Base-by-base conservation (phyloP, 2,797 vertebrate genomes). In the Cossypha heuglini region DNA sequence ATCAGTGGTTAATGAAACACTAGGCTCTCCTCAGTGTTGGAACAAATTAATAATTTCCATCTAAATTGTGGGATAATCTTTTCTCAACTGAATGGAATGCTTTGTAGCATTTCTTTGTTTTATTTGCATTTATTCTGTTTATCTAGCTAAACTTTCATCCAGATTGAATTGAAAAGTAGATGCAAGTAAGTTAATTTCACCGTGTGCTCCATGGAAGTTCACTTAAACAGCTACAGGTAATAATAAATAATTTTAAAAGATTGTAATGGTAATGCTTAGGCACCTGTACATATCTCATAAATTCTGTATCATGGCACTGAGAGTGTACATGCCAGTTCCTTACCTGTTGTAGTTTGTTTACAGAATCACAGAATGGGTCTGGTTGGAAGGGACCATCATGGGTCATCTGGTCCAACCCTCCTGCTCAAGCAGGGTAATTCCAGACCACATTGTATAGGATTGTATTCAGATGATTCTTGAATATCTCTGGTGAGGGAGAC, bases 81-180 rank as follows among this genome's bases (percentile, higher is more conserved):
- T 96, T 78, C 58, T 94, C 79, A 94, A 63, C 37, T 49, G 74
- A 90, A 86, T 69, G 92, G 95, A 96, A 96, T 83, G 40, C 63
- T 93, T 94, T 83, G 31, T 29, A 49, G 59, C 8, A 61, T 58
- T 86, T 82, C 67, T 91, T 93, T 85, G 14, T 40, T 94, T 94
- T 76, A 61, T 97, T 90, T 94, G 31, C 46, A 75, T 83, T 71
- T 90, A 62, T 94, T 93, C 35, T 7, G 14, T 58, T 82, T 75
- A 82, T 22, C 43, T 46, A n/a, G 24, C 17, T 88, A 57, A 93
- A 54, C 2, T 57, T 73, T 38, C 52, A 51, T 49, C 9, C 49
- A 26, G 6, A 33, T 22, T 62, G 20, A 93, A 86, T 72, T 92
- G 75, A 72, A 63, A 24, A 52, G 16, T 67, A 92, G 87, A 76